Base-by-base conservation (phyloP, 2,797 vertebrate species). In the Enteromius afrohamiltoni region DNA sequence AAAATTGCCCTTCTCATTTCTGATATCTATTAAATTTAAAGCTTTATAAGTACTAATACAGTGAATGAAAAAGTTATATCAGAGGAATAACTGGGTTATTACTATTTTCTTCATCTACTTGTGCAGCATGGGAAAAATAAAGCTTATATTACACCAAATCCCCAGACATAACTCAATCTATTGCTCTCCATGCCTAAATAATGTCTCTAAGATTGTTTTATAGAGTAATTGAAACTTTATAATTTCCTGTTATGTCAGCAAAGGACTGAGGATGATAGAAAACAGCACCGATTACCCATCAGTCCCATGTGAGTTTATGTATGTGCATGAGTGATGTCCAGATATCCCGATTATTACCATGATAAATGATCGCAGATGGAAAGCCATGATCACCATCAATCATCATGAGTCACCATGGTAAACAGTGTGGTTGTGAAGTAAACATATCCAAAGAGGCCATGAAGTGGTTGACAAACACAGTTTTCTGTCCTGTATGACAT, bases 41-140 rank as follows among this genome's bases (percentile, higher is more conserved):
- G 29, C 55, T 53, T 17, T 23, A 21, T 53, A 80, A 77, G 62
- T 23, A 53, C 5, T 80, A 58, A 78, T 65, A 34, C 19, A 74
- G 49, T 34, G n/a, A 55, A 37, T 55, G 40, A 75, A 53, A 75
- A 73, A 51, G 23, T n/a, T n/a, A n/a, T n/a, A 21, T 17, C 4
- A 40, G 42, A 19, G 21, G 5, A 70, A 55, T 60, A n/a, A 23
- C 70, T 60, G n/a, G 45, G 26, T 21, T 55, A 83, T 77, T 73
- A 83, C 86, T 77, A 83, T 70, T 86, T 80, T 76, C 34, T 31
- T 84, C 55, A 86, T 87, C 80, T 64, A 21, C 67, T 53, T 31
- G 8, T 29, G 29, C 37, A 77, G 58, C 8, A 64, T 55, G 60
- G 3, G 21, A 70, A 62, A 55, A 60, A 5, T n/a, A 53, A 71